These are phyloP conservation scores for Pyralis farinalis DNA, from an alignment of 2,888 invertebrate genomes.

Conservation along the genomic window DNA sequence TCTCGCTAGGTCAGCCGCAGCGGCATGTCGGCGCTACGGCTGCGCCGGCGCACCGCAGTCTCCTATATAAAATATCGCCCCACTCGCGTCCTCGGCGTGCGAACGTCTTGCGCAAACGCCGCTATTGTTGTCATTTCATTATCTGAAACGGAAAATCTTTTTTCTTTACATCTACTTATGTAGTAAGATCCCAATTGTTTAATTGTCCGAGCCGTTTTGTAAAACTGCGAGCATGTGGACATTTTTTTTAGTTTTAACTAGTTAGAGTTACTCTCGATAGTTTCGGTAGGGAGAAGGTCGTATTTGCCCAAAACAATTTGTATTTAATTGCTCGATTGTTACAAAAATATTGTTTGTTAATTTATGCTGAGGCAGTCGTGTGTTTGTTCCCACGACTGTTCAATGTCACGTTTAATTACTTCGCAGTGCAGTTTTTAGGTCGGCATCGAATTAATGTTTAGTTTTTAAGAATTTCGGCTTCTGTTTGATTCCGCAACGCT, in stretches of 20 bases:
- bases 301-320: conserved; percentile 23
- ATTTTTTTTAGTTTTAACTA: conserved; percentile 24
- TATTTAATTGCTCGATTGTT: conserved; percentile 60
- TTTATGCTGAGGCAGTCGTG: conserved; percentile 25
- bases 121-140: conserved; percentile 78
- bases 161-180: conserved; percentile 62
- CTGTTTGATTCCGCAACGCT: conserved; percentile 13
- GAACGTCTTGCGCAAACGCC: conserved; percentile 67
- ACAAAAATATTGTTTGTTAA: conserved; percentile 38
- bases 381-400: conserved; percentile 32
- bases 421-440: conserved; percentile 38
- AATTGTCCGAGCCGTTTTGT: conserved; percentile 63
- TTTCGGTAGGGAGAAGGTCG: conserved; percentile 20
- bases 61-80: conserved; percentile 78
- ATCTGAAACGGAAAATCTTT: conserved; percentile 81
- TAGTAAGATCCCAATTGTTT: conserved; percentile 73
- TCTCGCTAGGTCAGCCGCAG: conserved; percentile 60
- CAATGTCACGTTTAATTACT: conserved; percentile 59
- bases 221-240: conserved; percentile 51
- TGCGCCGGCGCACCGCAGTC: conserved; percentile 50
- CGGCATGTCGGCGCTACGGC: conserved; percentile 72
- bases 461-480: conserved; percentile 11
- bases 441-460: conserved; percentile 33
- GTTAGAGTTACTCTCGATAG: conserved; percentile 22
- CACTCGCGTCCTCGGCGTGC: conserved; percentile 66